A percentile compares a stretch with the other conserved stretches of the same genome.
These are phyloP conservation scores for Delphinus delphis DNA, from an alignment of 2,113 vertebrate species.

Conservation along the genomic window DNA sequence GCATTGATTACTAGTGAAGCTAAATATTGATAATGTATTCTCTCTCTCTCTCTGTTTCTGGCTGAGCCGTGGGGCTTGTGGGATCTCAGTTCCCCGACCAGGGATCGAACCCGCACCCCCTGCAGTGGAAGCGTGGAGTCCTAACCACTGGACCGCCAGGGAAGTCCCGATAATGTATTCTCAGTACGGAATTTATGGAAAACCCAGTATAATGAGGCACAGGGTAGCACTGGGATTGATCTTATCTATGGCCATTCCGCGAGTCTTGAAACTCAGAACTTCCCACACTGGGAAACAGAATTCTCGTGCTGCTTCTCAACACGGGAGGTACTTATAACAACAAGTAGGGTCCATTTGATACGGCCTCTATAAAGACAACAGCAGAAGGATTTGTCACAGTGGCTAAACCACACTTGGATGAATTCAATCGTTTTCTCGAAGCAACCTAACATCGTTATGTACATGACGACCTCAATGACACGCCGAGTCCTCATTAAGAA, in stretches of 20 bases:
- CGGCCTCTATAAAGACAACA: background rate
- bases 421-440: background rate
- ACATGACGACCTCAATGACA: rapidly evolving
- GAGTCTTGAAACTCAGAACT: background rate
- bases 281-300: too few species aligned
- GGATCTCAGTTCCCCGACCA: too few species aligned
- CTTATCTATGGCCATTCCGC: rapidly evolving
- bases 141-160: too few species aligned
- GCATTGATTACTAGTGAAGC: background rate
- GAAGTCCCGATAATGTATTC: background rate
- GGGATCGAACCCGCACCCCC: too few species aligned
- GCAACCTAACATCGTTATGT: rapidly evolving
- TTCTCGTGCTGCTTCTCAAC: rapidly evolving
- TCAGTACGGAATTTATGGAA: background rate
- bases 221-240: rapidly evolving
- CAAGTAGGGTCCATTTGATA: rapidly evolving
- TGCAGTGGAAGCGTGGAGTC: too few species aligned
- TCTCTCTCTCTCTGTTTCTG: too few species aligned
- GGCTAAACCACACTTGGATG: rapidly evolving
- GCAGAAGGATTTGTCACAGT: rapidly evolving
- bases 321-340: rapidly evolving
- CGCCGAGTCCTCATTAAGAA: background rate
- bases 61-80: too few species aligned
- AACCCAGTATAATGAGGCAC: background rate
- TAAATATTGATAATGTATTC: background rate